Base-by-base conservation (phyloP, 2,113 vertebrate species). In the Orientallactaga bullata region DNA sequence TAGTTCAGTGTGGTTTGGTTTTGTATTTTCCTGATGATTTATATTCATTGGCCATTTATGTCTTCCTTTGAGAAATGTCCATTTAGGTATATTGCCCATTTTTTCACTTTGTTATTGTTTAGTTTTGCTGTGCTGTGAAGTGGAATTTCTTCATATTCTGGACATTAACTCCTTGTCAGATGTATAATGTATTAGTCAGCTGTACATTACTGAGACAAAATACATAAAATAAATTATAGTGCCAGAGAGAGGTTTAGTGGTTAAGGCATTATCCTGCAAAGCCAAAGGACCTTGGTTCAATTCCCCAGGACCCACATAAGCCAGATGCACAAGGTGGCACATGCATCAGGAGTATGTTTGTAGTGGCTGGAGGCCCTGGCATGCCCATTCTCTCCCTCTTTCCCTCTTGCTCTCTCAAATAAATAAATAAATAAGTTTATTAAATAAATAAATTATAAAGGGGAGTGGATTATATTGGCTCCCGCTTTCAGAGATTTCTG, bases 21-120 rank as follows among this genome's bases (percentile, higher is more conserved):
- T 47, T 93, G 16, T 23, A 42, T 65, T 87, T 85, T 16, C 35
- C 60, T 85, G 55, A 69, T 86, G 39, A 71, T 51, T 66, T 55
- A 16, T 78, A 55, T 58, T 71, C 55, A 30, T 73, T 81, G 35
- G 24, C n/a, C 23, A 80, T 91, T 61, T 80, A 17, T 9, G 66
- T 92, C 35, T 68, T 85, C 35, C 68, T 90, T 89, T n/a, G 30
- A 96, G 39, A 95, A 92, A 66, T 85, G 17, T 51, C 18, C 80
- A 30, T 68, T 72, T 51, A 92, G 60, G 55, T 63, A 47, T 18
- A 65, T 51, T 81, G 5, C 2, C 21, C 32, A 87, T 61, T 91
- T 96, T 80, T 81, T 58, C 81, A 37, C 68, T 30, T 81, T 83
- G 28, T 61, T 63, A 13, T 55, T 86, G 16, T 66, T 83, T 84